Percentiles rank a stretch among this genome's conserved stretches.
Evolutionary conservation across 1,140 invertebrate species (phyloP).

Genomic region (Cotesia chilonis): DNA sequence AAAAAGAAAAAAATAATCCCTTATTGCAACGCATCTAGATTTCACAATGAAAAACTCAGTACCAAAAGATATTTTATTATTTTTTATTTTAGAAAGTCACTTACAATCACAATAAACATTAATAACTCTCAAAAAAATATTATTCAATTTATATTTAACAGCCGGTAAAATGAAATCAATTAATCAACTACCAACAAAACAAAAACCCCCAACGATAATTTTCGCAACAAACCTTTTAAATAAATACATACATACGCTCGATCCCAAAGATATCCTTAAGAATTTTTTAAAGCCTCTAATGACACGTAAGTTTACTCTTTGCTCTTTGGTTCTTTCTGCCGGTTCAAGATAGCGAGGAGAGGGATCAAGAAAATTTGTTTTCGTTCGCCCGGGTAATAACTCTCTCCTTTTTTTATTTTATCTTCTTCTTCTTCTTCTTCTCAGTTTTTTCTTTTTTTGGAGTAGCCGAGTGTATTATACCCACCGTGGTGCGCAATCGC

Average conservation of each 20-base stretch:
- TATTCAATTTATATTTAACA: constrained; percentile 26
- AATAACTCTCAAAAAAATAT: neutral
- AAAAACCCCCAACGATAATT: neutral
- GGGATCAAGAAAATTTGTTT: constrained; percentile 29
- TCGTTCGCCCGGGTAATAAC: constrained; percentile 29
- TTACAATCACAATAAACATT: constrained; percentile 18
- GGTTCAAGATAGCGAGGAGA: neutral
- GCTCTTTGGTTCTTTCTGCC: neutral
- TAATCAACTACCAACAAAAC: neutral
- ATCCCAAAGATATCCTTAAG: too few relatives aligned
- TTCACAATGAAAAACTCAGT: too few relatives aligned
- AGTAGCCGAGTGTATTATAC: neutral
- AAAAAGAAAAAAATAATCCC: too few relatives aligned
- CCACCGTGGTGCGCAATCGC: constrained; percentile 23
- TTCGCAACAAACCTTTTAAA: too few relatives aligned
- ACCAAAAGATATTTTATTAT: too few relatives aligned
- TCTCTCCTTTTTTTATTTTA: constrained; percentile 11
- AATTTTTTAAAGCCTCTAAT: too few relatives aligned
- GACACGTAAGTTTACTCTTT: constrained; percentile 9
- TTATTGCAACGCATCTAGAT: too few relatives aligned
- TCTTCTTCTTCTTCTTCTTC: neutral
- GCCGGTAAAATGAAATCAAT: neutral
- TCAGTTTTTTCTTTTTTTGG: too few relatives aligned
- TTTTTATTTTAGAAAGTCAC: constrained; percentile 2
- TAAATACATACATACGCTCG: too few relatives aligned